phyloP scores from a whole-genome alignment of 1,140 invertebrate species.

The Ceratosolen solmsi region DNA sequence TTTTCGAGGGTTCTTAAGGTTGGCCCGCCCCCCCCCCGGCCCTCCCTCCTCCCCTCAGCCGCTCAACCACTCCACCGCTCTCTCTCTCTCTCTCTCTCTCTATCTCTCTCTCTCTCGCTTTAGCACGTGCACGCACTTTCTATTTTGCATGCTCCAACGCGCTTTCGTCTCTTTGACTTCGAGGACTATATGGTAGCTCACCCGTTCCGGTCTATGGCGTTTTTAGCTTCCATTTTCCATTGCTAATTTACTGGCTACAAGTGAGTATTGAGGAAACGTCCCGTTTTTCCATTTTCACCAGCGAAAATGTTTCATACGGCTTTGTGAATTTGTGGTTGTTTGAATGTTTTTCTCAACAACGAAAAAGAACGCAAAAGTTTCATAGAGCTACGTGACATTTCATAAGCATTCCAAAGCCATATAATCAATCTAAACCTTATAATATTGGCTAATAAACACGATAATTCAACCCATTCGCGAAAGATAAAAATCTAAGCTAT shows the following conservation, averaged over 20 bases:
- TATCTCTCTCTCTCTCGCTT: constrained; percentile 17
- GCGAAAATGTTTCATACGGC: neutral
- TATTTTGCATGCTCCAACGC: constrained; percentile 30
- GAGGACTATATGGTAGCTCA: constrained; percentile 2
- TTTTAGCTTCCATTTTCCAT: constrained; percentile 22
- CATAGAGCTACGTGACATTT: neutral
- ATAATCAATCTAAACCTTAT: too few species aligned
- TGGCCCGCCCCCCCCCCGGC: constrained; percentile 13
- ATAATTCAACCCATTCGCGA: too few species aligned
- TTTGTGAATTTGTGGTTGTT: neutral
- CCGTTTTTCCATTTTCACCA: neutral
- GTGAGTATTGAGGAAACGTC: neutral
- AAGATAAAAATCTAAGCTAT: too few species aligned
- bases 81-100: constrained; percentile 35
- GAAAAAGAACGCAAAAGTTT: neutral
- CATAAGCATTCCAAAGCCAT: too few species aligned
- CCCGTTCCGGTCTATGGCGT: neutral
- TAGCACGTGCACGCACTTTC: constrained; percentile 10
- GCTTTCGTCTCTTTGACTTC: constrained; percentile 12
- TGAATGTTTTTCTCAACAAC: neutral
- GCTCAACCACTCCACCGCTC: neutral
- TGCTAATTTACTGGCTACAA: constrained; percentile 31
- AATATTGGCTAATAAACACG: too few species aligned
- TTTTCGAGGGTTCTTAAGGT: constrained; percentile 49
- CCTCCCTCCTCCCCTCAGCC: constrained; percentile 25